A percentile compares a stretch with the other conserved stretches of the same genome.
Conservation (phyloP, 2,888 invertebrate species). For the Nymphalis c-album region DNA sequence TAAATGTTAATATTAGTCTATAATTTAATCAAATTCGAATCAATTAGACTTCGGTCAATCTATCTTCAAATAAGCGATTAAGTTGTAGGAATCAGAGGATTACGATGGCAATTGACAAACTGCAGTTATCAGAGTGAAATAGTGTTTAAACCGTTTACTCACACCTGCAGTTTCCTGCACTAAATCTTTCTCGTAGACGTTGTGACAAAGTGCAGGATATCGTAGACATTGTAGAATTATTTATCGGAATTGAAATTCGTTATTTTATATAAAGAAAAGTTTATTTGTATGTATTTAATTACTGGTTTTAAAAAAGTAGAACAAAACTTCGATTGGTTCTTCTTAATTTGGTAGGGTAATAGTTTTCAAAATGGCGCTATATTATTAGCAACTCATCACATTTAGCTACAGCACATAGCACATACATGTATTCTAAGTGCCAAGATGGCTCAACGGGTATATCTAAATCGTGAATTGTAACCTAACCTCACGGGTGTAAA, state of each 20-base stretch:
- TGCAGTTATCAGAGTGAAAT: slow-evolving; percentile 28
- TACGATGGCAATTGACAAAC: slow-evolving; percentile 33
- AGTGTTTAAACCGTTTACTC: slow-evolving; percentile 30
- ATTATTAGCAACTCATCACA: too few relatives aligned
- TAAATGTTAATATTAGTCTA: background rate
- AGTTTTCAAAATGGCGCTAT: too few relatives aligned
- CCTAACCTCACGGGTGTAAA: too few relatives aligned
- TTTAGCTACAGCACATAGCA: too few relatives aligned
- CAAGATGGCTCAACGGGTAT: too few relatives aligned
- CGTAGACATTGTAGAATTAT: background rate
- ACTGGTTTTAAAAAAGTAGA: too few relatives aligned
- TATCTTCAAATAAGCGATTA: slow-evolving; percentile 15
- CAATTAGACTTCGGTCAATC: background rate
- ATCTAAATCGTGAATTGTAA: too few relatives aligned
- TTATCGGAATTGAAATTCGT: background rate
- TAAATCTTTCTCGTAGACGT: slow-evolving; percentile 20
- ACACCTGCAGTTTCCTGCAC: slow-evolving; percentile 17
- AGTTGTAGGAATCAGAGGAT: slow-evolving; percentile 18
- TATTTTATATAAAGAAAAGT: too few relatives aligned
- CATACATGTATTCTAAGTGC: too few relatives aligned
- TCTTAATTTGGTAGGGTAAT: too few relatives aligned
- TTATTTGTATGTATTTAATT: too few relatives aligned
- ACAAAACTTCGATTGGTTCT: too few relatives aligned
- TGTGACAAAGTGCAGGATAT: background rate
- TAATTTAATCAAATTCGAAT: background rate